A percentile compares a stretch with the other conserved stretches of the same genome.
Conservation (phyloP, 2,888 invertebrate genomes). For the Melieria crassipennis region DNA sequence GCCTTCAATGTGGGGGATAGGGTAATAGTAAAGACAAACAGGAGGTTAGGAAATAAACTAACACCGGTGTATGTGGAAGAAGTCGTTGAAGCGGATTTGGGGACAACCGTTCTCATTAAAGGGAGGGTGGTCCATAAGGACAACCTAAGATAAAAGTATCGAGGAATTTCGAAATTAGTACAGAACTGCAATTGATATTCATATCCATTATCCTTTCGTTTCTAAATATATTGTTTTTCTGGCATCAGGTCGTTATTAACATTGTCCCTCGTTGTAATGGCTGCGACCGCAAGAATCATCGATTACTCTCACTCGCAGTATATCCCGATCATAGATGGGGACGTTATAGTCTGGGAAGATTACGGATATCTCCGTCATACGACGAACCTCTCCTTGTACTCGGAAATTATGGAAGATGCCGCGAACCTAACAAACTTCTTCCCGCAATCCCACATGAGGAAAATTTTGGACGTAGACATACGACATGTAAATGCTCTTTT, state of each 20-base stretch:
- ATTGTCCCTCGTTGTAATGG: not conserved
- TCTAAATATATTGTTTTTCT: too few relatives aligned
- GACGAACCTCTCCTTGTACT: too few relatives aligned
- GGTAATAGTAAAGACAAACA: slow-evolving; percentile 5
- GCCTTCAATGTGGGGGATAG: slow-evolving; percentile 7
- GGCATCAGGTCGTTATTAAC: not conserved
- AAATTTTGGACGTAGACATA: too few relatives aligned
- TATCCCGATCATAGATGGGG: slow-evolving; percentile 3
- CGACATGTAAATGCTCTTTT: too few relatives aligned
- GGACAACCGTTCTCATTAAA: slow-evolving; percentile 13
- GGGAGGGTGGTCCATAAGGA: slow-evolving; percentile 20
- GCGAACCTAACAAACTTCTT: too few relatives aligned
- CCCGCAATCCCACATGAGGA: too few relatives aligned
- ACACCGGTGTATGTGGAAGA: slow-evolving; percentile 2
- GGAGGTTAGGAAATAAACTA: slow-evolving; percentile 10
- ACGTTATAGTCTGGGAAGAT: not conserved
- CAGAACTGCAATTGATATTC: not conserved
- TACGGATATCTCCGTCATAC: too few relatives aligned
- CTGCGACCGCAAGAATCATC: not conserved
- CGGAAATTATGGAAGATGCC: too few relatives aligned
- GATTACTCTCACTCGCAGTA: not conserved
- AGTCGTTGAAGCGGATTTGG: slow-evolving; percentile 4
- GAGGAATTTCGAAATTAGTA: not conserved
- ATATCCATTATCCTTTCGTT: too few relatives aligned
- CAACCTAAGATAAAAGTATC: slow-evolving; percentile 9